phyloP scores from a whole-genome alignment of 2,113 vertebrate species.

The Mohoua ochrocephala region DNA sequence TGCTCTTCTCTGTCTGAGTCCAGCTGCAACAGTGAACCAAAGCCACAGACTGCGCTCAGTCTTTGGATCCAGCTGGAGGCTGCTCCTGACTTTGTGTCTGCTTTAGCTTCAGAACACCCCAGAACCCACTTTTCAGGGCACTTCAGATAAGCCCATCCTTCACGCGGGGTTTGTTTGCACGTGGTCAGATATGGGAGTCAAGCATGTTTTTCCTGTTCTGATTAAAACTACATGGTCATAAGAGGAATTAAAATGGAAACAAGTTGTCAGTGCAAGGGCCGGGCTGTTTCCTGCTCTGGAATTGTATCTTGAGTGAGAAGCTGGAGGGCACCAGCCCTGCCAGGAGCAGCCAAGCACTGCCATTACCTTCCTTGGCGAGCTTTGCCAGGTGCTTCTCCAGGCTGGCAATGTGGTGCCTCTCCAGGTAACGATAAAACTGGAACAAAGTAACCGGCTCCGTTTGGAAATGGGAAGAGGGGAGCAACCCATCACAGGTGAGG shows the following conservation, averaged over 20 bases:
- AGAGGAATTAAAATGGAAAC: not conserved
- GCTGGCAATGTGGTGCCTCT: conserved; percentile 73
- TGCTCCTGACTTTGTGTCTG: not conserved
- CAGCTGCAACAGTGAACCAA: not conserved
- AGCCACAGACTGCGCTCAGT: not conserved
- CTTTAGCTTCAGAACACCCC: not conserved
- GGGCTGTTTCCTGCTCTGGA: not conserved
- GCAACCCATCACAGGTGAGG: conserved; percentile 66
- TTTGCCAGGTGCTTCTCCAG: conserved; percentile 84
- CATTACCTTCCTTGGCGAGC: conserved; percentile 88
- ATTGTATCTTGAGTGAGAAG: accelerated
- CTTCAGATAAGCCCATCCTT: not conserved
- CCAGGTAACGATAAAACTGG: conserved; percentile 86
- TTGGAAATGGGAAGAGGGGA: not conserved
- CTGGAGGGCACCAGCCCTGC: not conserved
- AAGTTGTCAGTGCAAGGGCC: not conserved
- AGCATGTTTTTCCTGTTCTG: not conserved
- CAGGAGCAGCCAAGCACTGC: not conserved
- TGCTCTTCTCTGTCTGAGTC: not conserved
- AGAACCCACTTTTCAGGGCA: not conserved
- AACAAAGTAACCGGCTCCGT: conserved; percentile 78
- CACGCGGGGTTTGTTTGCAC: not conserved
- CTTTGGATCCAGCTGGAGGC: not conserved
- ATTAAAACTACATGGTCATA: not conserved
- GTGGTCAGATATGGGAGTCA: accelerated